Evolutionary conservation across 92 coral and sea anemone species (phyloP), one percentile per base, ranked within the genome.

Genomic region (Palythoa grandis): DNA sequence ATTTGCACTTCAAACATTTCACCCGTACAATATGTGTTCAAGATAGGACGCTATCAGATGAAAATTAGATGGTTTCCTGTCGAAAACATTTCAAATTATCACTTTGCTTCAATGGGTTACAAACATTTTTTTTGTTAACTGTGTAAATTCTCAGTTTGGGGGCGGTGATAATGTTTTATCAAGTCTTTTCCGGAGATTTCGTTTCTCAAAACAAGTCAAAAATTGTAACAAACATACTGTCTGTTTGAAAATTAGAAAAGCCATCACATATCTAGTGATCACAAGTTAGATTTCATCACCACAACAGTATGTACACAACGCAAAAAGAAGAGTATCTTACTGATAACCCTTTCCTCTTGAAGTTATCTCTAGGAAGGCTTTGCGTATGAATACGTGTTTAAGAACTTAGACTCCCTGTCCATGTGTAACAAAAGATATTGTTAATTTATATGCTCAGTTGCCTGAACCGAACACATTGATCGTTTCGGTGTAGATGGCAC

Each of bases 271-370:
- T 90, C 91, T 83, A 85, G 92, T 91, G 98, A 94, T 94, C 92
- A 92, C 95, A 90, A 87, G 85, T 63, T 68, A 94, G 95, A 94
- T 94, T 88, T 94, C 95, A 91, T 94, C 95, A 87, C 94, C 91
- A 92, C 74, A 50, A 80, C 72, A 78, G 85, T 92, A 86, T 87
- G 90, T 90, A 92, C 91, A 92, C 95, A 94, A 94, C 91, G 95
- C 84, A 85, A 88, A 92, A 75, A 72, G 95, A 86, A 89, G 89
- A 86, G 91, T 75, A 84, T 86, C 90, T 68, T 15, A 84, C 98
- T 94, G 98, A 94, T 94, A 94, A 94, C 98, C 98, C 88, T 90
- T 86, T 87, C 92, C 85, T 87, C 90, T 83, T 70, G 24, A 86
- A 23, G 92, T 94, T 94, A 94, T 92, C 95, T 88, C 92, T 78